Evolutionary conservation across 2,797 vertebrate genomes (phyloP).

Genomic region (Diglossa cyanea): DNA sequence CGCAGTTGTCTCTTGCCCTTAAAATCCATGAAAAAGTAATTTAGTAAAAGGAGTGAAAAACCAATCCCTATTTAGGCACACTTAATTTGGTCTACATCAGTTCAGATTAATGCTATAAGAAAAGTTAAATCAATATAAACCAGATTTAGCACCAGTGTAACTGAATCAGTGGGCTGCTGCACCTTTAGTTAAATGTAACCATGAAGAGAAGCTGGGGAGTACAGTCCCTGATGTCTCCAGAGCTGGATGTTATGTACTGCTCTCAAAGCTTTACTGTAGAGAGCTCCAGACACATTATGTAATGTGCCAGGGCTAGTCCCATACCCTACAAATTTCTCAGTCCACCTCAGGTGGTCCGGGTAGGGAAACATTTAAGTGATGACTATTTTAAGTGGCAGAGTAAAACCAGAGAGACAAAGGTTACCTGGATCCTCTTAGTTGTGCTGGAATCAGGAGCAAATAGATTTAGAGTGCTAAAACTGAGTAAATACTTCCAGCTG

Average conservation of each 20-base stretch:
- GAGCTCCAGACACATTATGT: background rate
- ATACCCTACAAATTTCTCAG: background rate
- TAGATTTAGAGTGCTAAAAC: background rate
- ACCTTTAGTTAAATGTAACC: conserved; percentile 19
- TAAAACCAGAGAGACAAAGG: background rate
- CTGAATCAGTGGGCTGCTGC: conserved; percentile 7
- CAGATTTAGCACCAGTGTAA: conserved; percentile 34
- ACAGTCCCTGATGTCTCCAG: background rate
- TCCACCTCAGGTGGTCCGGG: background rate
- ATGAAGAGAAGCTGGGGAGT: background rate
- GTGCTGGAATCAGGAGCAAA: background rate
- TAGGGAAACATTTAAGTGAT: background rate
- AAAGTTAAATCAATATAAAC: conserved; percentile 57
- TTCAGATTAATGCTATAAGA: conserved; percentile 49
- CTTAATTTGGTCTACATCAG: conserved; percentile 54
- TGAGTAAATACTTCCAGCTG: background rate
- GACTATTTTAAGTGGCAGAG: background rate
- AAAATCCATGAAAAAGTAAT: conserved; percentile 61
- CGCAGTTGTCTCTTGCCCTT: background rate
- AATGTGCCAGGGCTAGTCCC: background rate
- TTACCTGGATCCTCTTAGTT: background rate
- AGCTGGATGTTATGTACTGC: background rate
- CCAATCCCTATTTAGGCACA: conserved; percentile 17
- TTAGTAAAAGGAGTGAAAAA: conserved; percentile 46
- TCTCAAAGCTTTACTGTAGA: background rate